Evolutionary conservation across 2,888 invertebrate genomes (phyloP), one percentile per base, ranked within the genome.

Genomic region (Acronicta psi): DNA sequence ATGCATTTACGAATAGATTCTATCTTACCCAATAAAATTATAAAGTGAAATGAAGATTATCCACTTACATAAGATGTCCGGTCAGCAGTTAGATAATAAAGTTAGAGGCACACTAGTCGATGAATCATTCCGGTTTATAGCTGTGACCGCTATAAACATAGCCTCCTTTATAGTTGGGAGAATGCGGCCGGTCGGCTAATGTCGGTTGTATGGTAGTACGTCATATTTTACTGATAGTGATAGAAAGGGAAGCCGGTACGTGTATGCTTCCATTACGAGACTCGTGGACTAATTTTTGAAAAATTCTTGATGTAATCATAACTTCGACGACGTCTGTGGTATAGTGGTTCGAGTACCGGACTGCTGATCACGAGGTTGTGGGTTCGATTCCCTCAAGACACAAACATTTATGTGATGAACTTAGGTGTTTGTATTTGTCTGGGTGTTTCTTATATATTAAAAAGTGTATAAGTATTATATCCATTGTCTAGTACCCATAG

Each of bases 81-180:
- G 75, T 73, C 53, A 71, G 46, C 59, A 45, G 62, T 74, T 72
- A 41, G 40, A 57, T 58, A 72, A 74, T 75, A 69, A 72, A 75
- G 59, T 66, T 69, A 60, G 60, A 56, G 50, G 66, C 45, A 60
- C 59, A 63, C 52, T 47, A 63, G 69, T 69, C 75, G 43, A 72
- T 74, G 73, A 74, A 74, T 74, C 74, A 74, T 65, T 52, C 40
- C 36, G 38, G 63, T 75, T 75, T 73, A 74, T 73, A 38, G 66
- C 53, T 52, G 41, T 29, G 59, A 68, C 68, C 70, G 70, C 60
- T 52, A 69, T 75, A 74, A 74, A 74, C 66, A 61, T 65, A 17
- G 56, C 37, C 72, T 66, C 66, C 60, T 72, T 73, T 71, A 75
- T 73, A 67, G 75, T 57, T 41, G 57, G 55, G 16, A 52, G 58